A percentile compares a stretch with the other conserved stretches of the same genome.
These are phyloP conservation scores for Drosophila neocordata DNA, from an alignment of 1,140 invertebrate genomes.

Conservation along the genomic window DNA sequence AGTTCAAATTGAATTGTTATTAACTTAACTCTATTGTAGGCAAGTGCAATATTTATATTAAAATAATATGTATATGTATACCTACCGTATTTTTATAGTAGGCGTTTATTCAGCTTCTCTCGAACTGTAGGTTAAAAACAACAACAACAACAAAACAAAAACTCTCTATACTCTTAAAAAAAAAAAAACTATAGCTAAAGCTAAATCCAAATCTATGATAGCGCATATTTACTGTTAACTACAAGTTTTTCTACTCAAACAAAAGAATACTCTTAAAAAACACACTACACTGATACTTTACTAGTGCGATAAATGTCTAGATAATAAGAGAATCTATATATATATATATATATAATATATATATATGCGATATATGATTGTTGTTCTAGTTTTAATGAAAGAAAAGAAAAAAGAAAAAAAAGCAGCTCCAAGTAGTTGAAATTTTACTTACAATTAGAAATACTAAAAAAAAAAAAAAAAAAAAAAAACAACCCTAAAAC, in stretches of 20 bases:
- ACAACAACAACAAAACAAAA: not conserved
- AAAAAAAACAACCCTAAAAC: slow-evolving; percentile 41
- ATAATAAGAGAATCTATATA: slow-evolving; percentile 57
- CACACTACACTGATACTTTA: slow-evolving; percentile 74
- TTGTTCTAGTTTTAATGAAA: slow-evolving; percentile 69
- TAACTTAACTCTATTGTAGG: slow-evolving; percentile 54
- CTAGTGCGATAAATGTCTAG: slow-evolving; percentile 67
- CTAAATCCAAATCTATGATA: slow-evolving; percentile 61
- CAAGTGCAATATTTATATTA: slow-evolving; percentile 74
- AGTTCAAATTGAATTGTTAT: slow-evolving; percentile 80
- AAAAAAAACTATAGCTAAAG: slow-evolving; percentile 44
- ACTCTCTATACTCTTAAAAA: slow-evolving; percentile 30
- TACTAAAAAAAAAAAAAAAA: slow-evolving; percentile 49
- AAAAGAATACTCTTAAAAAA: slow-evolving; percentile 51
- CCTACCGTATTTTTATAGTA: slow-evolving; percentile 75
- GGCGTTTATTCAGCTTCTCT: slow-evolving; percentile 73
- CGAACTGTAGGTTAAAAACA: slow-evolving; percentile 58
- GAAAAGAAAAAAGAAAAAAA: slow-evolving; percentile 7
- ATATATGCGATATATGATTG: slow-evolving; percentile 72
- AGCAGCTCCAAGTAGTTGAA: slow-evolving; percentile 66
- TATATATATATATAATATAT: slow-evolving; percentile 30
- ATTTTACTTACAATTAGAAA: slow-evolving; percentile 60
- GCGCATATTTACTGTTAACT: slow-evolving; percentile 72
- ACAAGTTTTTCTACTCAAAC: slow-evolving; percentile 65
- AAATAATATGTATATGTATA: slow-evolving; percentile 46